A percentile compares a stretch with the other conserved stretches of the same genome.
phyloP scores from a whole-genome alignment of 2,113 vertebrate species.

The Shinisaurus crocodilurus region DNA sequence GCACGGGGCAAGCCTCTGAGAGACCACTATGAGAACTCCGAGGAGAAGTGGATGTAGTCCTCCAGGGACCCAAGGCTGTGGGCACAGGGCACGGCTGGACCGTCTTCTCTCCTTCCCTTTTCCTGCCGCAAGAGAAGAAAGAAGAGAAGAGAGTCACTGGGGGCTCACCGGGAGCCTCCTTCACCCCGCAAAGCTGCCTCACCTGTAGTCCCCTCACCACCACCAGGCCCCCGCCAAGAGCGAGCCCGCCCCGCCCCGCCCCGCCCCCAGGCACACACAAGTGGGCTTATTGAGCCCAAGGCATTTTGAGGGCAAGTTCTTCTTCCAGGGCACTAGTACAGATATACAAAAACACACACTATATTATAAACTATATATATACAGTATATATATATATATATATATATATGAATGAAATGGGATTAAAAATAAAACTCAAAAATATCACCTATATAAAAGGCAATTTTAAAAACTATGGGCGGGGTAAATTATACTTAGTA shows the following conservation, averaged over 20 bases:
- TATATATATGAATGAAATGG: too few species aligned
- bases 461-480: too few species aligned
- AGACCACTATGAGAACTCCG: slow-evolving; percentile 51
- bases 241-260: too few species aligned
- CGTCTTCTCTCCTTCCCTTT: slow-evolving; percentile 85
- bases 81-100: slow-evolving; percentile 67
- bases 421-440: neutral
- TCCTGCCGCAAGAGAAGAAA: slow-evolving; percentile 83
- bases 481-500: too few species aligned
- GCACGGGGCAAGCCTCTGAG: slow-evolving; percentile 2
- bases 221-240: neutral
- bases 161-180: neutral
- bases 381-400: too few species aligned
- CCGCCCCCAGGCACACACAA: neutral
- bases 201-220: neutral
- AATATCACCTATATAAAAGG: neutral
- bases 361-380: too few species aligned
- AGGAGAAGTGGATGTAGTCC: slow-evolving; percentile 51
- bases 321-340: neutral
- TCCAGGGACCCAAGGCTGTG: slow-evolving; percentile 63
- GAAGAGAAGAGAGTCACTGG: slow-evolving; percentile 75
- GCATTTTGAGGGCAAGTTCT: too few species aligned
- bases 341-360: too few species aligned
- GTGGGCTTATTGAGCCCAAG: neutral
- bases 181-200: neutral